Evolutionary conservation across 2,113 vertebrate species (phyloP).

Genomic region (Pteruthius melanotis): DNA sequence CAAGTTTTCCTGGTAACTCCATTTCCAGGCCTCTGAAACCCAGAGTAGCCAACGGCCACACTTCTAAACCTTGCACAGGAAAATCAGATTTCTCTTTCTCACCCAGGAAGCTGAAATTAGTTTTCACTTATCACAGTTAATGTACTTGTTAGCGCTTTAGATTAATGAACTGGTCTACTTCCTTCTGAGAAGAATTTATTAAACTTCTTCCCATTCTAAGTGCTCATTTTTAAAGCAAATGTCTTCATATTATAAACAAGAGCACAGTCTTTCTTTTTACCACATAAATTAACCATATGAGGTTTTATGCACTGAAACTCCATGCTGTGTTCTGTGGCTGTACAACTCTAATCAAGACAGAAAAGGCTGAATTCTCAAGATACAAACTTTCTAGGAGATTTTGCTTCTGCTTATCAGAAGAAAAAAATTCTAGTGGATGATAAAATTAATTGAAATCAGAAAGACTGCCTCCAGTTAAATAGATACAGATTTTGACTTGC

Average conservation of each 20-base stretch:
- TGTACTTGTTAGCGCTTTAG: neutral
- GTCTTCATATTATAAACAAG: constrained; percentile 31
- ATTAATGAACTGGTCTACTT: constrained; percentile 18
- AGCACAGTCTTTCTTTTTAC: constrained; percentile 41
- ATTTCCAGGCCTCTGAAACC: neutral
- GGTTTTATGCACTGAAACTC: neutral
- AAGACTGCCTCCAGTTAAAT: neutral
- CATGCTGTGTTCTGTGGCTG: neutral
- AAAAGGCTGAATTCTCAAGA: constrained; percentile 2
- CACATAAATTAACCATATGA: constrained; percentile 1
- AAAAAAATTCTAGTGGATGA: neutral
- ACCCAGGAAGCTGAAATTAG: neutral
- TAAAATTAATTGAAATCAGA: neutral
- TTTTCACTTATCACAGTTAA: neutral
- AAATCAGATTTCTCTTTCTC: neutral
- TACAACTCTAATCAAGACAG: neutral
- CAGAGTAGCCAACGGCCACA: neutral
- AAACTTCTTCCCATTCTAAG: constrained; percentile 26
- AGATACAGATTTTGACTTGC: constrained; percentile 58
- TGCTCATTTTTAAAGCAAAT: constrained; percentile 20
- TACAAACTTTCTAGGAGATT: neutral
- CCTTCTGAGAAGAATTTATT: neutral
- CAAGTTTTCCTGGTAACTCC: neutral
- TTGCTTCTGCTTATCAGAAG: neutral
- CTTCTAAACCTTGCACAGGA: neutral